These are phyloP conservation scores for Limanda limanda DNA, from an alignment of 2,113 vertebrate genomes.

Conservation along the genomic window DNA sequence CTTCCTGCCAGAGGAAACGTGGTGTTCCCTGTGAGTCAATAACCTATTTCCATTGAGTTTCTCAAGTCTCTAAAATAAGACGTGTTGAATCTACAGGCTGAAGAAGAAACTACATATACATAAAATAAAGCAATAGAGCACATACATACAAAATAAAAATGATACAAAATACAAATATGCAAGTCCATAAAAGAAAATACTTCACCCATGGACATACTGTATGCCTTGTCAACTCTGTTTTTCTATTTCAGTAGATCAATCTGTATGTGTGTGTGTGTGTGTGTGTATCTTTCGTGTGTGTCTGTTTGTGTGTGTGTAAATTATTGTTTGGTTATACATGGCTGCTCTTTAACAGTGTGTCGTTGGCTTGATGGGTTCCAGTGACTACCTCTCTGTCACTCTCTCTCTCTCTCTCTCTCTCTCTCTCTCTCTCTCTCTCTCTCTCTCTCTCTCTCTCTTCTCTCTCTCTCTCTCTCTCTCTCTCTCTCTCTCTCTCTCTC, in stretches of 20 bases:
- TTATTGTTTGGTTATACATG: slow-evolving; percentile 27
- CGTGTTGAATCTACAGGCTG: neutral
- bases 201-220: neutral
- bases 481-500: neutral
- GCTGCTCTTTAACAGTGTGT: slow-evolving; percentile 17
- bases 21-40: neutral
- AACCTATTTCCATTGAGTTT: neutral
- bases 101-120: too few relatives aligned
- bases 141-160: too few relatives aligned
- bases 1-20: too few relatives aligned
- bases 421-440: too few relatives aligned
- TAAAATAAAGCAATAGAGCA: too few relatives aligned
- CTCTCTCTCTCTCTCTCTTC: too few relatives aligned
- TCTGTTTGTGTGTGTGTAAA: neutral
- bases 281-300: neutral
- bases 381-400: neutral
- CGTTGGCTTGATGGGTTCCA: slow-evolving; percentile 6
- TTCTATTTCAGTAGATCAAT: neutral
- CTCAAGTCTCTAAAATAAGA: neutral
- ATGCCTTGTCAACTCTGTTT: neutral
- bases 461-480: neutral
- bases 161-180: too few relatives aligned
- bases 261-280: neutral
- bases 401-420: too few relatives aligned
- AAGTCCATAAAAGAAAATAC: neutral